These are phyloP conservation scores for Scophthalmus maximus DNA, from an alignment of 2,113 vertebrate species.

Conservation along the genomic window DNA sequence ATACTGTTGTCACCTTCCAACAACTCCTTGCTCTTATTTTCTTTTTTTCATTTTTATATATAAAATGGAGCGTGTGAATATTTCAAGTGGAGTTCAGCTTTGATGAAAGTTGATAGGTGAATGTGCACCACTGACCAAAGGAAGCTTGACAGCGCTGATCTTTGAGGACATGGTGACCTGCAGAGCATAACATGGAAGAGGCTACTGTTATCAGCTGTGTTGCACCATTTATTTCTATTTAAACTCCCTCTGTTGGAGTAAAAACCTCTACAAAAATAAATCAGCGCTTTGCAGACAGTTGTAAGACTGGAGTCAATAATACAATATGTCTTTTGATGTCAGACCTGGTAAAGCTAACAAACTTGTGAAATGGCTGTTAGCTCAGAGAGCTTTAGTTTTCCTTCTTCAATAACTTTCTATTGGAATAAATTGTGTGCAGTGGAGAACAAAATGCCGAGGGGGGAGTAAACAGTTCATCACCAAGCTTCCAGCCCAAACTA, in stretches of 20 bases:
- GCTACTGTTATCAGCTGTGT: neutral
- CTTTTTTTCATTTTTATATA: no score
- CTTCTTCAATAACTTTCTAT: neutral
- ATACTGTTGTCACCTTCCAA: neutral
- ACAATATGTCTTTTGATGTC: neutral
- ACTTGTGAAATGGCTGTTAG: neutral
- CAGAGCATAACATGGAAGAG: neutral
- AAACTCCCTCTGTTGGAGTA: no score
- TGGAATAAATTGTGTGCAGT: neutral
- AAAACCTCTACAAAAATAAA: neutral
- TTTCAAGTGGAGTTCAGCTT: no score
- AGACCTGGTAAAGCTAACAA: neutral
- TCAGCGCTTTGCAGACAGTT: neutral
- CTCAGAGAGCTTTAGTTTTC: neutral
- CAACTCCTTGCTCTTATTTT: conserved; percentile 6
- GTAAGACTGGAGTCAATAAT: no score
- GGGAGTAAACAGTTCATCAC: neutral
- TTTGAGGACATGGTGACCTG: neutral
- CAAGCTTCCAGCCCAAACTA: neutral
- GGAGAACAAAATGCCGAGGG: neutral
- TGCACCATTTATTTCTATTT: neutral
- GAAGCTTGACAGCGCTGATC: neutral
- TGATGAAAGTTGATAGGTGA: neutral
- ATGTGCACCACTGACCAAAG: neutral
- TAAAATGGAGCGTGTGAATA: neutral